Base-by-base conservation (phyloP, 2,888 invertebrate genomes). In the Cephus spinipes region DNA sequence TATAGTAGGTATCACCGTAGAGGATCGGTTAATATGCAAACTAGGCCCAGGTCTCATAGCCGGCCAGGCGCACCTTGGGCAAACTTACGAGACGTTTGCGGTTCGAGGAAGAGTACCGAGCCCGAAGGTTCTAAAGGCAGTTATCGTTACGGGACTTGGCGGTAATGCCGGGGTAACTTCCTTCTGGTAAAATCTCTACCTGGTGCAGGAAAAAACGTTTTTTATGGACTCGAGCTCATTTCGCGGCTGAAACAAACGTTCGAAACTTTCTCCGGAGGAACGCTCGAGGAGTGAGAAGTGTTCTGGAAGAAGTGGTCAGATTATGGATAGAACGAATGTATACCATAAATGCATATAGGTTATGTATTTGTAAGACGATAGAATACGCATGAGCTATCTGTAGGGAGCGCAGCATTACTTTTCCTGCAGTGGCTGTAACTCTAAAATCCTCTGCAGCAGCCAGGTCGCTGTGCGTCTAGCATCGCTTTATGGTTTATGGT, bases 1-100 rank as follows among this genome's bases (percentile, higher is more conserved):
- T 55, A 9, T 23, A 55, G 55, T 55, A 55, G 23, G 15, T 55
- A 55, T 55, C 55, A 55, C 83, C 82, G 74, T 81, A 73, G 82
- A 79, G 82, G 83, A 87, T 86, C 86, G 83, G 86, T 87, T 87
- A 86, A 87, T 87, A 87, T 87, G 87, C 85, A 85, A 85, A 87
- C 81, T 84, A 85, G 85, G 84, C 78, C 55, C 55, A 55, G 55
- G 9, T 55, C 55, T 23, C 55, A 55, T 55, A 55, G 55, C 23
- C 23, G 23, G 55, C 55, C 23, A 9, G 55, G 55, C 55, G 55
- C 55, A 55, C 55, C 55, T 55, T 55, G 23, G 55, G 55, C 55
- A 55, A 55, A 55, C 55, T 55, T 55, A 55, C 23, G 55, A 55
- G 55, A 55, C 23, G 55, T 9, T 55, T 55, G 55, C 23, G 55